Evolutionary conservation across 35 echinoderm and acorn worm species (phyloP).

Genomic region (Lytechinus pictus): DNA sequence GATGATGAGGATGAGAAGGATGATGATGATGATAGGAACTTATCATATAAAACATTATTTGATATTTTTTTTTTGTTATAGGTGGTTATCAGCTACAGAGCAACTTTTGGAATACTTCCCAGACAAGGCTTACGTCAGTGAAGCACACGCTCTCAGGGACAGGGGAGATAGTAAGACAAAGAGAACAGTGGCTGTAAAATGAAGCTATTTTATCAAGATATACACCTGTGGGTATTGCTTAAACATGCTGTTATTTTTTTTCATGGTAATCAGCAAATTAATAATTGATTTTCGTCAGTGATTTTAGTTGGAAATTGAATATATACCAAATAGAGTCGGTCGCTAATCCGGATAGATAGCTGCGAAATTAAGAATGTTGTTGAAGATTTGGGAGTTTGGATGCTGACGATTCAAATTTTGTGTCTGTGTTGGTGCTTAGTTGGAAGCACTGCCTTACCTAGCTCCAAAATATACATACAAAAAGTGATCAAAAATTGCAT

Average conservation of each 20-base stretch:
- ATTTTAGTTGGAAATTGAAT: not conserved
- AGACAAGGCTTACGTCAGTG: slow-evolving; percentile 37
- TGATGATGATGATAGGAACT: no score
- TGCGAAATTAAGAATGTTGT: not conserved
- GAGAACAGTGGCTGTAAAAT: not conserved
- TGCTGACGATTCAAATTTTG: not conserved
- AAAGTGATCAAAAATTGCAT: no score
- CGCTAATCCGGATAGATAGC: not conserved
- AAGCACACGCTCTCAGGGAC: not conserved
- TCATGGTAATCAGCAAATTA: not conserved
- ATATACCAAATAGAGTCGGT: not conserved
- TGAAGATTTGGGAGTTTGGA: not conserved
- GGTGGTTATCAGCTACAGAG: slow-evolving; percentile 34
- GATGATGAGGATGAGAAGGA: no score
- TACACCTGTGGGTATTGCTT: not conserved
- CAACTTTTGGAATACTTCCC: slow-evolving; percentile 41
- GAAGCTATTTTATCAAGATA: not conserved
- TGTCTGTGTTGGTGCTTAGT: no score
- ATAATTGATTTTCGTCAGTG: not conserved
- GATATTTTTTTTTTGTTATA: not conserved
- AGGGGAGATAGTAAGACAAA: not conserved
- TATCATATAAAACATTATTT: no score
- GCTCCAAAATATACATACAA: no score
- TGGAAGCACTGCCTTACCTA: no score
- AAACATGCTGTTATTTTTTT: not conserved